These are phyloP conservation scores for Drosophila incognita DNA, from an alignment of 2,888 invertebrate species.

Conservation along the genomic window DNA sequence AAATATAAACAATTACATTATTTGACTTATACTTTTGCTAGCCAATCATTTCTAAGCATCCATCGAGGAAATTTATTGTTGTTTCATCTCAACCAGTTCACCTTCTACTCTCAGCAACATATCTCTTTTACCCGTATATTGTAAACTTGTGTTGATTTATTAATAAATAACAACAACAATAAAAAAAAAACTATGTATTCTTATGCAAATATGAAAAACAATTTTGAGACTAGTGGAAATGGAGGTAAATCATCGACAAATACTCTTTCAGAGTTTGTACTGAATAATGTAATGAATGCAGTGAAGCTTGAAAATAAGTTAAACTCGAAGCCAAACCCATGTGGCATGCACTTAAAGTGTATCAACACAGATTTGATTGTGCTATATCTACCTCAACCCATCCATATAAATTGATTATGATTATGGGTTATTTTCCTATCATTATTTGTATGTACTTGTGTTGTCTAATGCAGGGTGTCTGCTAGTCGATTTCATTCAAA, in stretches of 20 bases:
- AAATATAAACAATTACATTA: background rate
- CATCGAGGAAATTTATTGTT: slow-evolving; percentile 3
- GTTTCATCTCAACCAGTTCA: slow-evolving; percentile 25
- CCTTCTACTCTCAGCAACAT: slow-evolving; percentile 25
- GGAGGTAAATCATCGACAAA: background rate
- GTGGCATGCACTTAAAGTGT: background rate
- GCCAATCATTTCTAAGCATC: background rate
- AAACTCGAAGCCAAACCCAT: background rate
- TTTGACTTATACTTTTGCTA: background rate
- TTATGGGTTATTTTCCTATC: no score
- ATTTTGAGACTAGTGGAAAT: background rate
- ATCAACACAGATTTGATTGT: background rate
- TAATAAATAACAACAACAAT: slow-evolving; percentile 22
- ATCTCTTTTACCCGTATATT: background rate
- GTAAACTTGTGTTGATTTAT: slow-evolving; percentile 33
- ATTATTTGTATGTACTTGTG: no score
- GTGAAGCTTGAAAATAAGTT: background rate
- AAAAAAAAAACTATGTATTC: background rate
- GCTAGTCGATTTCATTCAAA: background rate
- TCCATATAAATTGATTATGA: background rate
- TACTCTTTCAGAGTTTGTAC: background rate
- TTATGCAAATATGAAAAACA: background rate
- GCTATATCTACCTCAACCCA: background rate
- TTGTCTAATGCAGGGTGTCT: slow-evolving; percentile 5
- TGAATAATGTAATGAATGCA: background rate